A percentile compares a stretch with the other conserved stretches of the same genome.
Conservation (phyloP, 2,113 vertebrate species). For the Gyps fulvus region DNA sequence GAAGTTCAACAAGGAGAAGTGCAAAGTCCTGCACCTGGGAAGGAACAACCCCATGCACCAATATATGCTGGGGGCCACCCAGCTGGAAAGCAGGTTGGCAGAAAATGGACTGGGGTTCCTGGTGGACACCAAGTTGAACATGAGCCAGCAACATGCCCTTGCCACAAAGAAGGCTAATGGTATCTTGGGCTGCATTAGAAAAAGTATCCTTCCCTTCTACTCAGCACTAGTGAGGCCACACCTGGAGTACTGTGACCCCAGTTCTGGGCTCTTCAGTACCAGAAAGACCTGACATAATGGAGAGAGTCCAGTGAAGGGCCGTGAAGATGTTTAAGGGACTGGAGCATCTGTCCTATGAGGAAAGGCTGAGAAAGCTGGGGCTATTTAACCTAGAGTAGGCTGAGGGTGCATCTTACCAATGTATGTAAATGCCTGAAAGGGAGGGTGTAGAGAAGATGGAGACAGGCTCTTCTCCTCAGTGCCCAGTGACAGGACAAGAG, state of each 20-base stretch:
- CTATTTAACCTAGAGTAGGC: too few relatives aligned
- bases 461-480: too few relatives aligned
- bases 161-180: background rate
- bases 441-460: too few relatives aligned
- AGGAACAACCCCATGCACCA: background rate
- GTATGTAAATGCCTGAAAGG: too few relatives aligned
- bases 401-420: too few relatives aligned
- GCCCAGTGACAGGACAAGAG: too few relatives aligned
- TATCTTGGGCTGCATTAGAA: background rate
- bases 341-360: background rate
- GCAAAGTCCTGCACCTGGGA: background rate
- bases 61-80: background rate
- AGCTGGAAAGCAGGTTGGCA: background rate
- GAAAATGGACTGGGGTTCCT: background rate
- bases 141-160: background rate
- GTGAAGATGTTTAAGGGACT: background rate
- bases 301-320: background rate
- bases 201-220: background rate
- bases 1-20: background rate
- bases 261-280: background rate
- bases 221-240: background rate
- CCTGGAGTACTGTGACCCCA: background rate
- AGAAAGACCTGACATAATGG: background rate
- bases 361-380: background rate
- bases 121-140: too few relatives aligned